Evolutionary conservation across 2,113 vertebrate species (phyloP), one percentile per base, ranked within the genome.

Genomic region (Corynorhinus townsendii): DNA sequence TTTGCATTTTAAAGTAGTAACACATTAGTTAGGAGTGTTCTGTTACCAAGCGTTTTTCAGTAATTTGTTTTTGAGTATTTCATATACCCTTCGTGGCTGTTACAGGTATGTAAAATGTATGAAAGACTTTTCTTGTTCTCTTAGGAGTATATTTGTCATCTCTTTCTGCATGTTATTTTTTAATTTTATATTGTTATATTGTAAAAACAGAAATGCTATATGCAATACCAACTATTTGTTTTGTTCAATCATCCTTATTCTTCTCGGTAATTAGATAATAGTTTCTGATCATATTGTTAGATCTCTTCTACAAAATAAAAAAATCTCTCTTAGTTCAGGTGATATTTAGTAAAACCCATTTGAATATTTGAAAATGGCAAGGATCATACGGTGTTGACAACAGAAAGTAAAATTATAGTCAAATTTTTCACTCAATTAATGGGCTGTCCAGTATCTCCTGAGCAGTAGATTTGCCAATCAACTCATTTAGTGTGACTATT

Each of bases 291-390:
- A 40, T 72, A 62, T 40, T 87, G 15, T 85, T 64, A 71, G 24
- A 88, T 5, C 8, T 71, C 33, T 92, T 93, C 81, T n/a, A 87
- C 24, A 76, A 92, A 71, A 84, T 35, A 43, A 91, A 93, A 93
- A 59, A 49, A 9, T 73, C 49, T 88, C 47, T 73, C 43, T 93
- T 24, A 26, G 20, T 69, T 72, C 45, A 38, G 4, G 28, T 52
- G 5, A 73, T 40, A 72, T 83, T 56, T 35, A 62, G 4, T 38
- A 72, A 45, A 82, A 26, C 19, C 14, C 8, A 75, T n/a, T 22
- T 84, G 28, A 89, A 86, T 7, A 43, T 93, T 83, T 93, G 1
- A 43, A 89, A 92, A 86, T 83, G 7, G 10, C 26, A 75, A 72
- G 5, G 4, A 62, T 68, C 26, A 59, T 17, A 90, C 28, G 40